Base-by-base conservation (phyloP, 2,113 vertebrate species). In the Potamarius usumacintae region DNA sequence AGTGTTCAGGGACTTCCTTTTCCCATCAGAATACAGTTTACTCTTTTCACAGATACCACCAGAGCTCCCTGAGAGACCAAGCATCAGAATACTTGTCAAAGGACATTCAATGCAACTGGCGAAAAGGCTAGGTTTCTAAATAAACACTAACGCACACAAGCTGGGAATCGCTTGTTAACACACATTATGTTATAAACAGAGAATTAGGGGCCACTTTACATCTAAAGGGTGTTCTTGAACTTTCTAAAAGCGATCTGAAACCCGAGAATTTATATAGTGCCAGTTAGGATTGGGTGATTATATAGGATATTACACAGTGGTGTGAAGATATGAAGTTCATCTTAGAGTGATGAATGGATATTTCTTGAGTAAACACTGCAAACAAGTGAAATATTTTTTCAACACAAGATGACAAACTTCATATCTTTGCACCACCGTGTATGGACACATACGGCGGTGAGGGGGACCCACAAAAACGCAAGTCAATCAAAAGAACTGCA, bases 31-130 rank as follows among this genome's bases (percentile, higher is more conserved):
- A 93, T 99, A 99, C 10, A 99, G 94, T 91, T 99, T 99, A 92
- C 96, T 99, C 93, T 99, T 99, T 88, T 99, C 98, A 95, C 98
- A 99, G 93, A 99, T 99, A 81, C 98, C 98, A 85, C 98, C 98
- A 85, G 98, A 99, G 91, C 98, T 99, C 90, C 98, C 98, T 99
- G 93, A 87, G 85, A 89, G 91, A 88, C 27, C 17, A n/a, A 25
- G 9, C 20, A 82, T 25, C 42, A 84, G 69, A 63, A 85, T 15
- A 48, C 22, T 20, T 18, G 34, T 42, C n/a, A 71, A 58, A 85
- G 15, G 10, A 71, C 50, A 85, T 53, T 9, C 88, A 76, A 67
- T 34, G 34, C 20, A 42, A n/a, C 22, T 65, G 52, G 27, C 9
- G 25, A 27, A 57, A 77, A 27, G 5, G 27, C 74, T 50, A 25